Evolutionary conservation across 2,888 invertebrate species (phyloP).

Genomic region (Cheilosia vernalis): DNA sequence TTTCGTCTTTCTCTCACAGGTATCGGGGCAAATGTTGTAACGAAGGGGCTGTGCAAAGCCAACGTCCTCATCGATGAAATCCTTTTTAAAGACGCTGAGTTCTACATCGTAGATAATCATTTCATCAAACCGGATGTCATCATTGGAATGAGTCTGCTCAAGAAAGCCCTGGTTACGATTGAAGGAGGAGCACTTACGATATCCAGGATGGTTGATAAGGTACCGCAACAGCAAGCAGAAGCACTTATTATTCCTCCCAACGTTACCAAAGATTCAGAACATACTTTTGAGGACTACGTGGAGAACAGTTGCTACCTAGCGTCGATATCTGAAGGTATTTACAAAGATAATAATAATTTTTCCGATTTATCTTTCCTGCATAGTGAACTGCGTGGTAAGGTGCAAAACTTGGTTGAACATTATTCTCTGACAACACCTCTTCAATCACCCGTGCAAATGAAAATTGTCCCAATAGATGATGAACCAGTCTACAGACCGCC

Average conservation of each 20-base stretch:
- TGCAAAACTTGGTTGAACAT: constrained; percentile 8
- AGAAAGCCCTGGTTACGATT: too few species aligned
- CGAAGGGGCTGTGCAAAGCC: constrained; percentile 16
- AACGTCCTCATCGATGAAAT: neutral
- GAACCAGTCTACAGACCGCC: constrained; percentile 38
- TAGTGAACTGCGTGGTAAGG: neutral
- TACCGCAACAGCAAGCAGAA: too few species aligned
- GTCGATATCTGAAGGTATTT: constrained; percentile 5
- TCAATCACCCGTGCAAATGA: constrained; percentile 34
- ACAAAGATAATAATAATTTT: constrained; percentile 19
- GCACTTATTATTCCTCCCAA: too few species aligned
- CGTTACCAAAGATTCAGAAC: too few species aligned
- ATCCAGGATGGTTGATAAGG: too few species aligned
- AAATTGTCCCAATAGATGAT: constrained; percentile 49
- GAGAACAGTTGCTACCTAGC: neutral
- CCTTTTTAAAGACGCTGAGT: constrained; percentile 17
- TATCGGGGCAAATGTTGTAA: constrained; percentile 16
- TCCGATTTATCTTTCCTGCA: constrained; percentile 11
- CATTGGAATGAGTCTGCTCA: neutral
- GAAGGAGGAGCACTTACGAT: too few species aligned
- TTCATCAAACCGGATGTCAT: constrained; percentile 26
- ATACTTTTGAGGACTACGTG: too few species aligned
- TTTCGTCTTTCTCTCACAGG: constrained; percentile 11
- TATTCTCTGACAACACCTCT: neutral
- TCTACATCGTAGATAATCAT: constrained; percentile 23